Evolutionary conservation across 2,888 invertebrate genomes (phyloP).

Genomic region (Helicoverpa assulta): DNA sequence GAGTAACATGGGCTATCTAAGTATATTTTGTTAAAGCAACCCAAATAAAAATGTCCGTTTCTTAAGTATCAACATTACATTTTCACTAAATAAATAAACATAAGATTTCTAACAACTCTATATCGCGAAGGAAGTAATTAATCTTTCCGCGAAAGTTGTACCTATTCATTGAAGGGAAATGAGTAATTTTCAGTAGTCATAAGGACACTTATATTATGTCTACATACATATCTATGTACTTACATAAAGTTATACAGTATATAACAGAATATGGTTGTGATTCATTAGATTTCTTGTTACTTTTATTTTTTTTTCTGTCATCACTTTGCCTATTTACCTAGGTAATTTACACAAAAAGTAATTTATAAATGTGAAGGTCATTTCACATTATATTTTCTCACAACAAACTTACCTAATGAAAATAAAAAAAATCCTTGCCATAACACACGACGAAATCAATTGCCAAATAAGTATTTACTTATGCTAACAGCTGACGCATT

Average conservation of each 20-base stretch:
- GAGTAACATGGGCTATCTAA: too few species aligned
- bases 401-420: not conserved
- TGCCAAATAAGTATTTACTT: slow-evolving; percentile 12
- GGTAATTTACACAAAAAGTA: too few species aligned
- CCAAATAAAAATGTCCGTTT: too few species aligned
- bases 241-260: too few species aligned
- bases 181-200: slow-evolving; percentile 31
- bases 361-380: too few species aligned
- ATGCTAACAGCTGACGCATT: not conserved
- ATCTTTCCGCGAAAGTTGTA: slow-evolving; percentile 40
- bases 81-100: slow-evolving; percentile 28
- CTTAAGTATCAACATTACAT: not conserved
- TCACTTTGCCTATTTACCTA: too few species aligned
- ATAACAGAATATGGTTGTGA: too few species aligned
- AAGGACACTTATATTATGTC: not conserved
- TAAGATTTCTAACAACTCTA: slow-evolving; percentile 33
- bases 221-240: not conserved
- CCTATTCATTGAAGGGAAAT: slow-evolving; percentile 32
- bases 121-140: slow-evolving; percentile 31
- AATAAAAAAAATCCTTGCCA: not conserved
- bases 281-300: too few species aligned
- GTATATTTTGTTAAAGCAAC: too few species aligned
- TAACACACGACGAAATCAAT: not conserved
- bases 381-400: too few species aligned
- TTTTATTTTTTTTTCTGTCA: too few species aligned